Percentiles rank a stretch among this genome's conserved stretches.
These are phyloP conservation scores for Plumapathes pennacea DNA, from an alignment of 92 coral and sea anemone genomes.

Conservation along the genomic window DNA sequence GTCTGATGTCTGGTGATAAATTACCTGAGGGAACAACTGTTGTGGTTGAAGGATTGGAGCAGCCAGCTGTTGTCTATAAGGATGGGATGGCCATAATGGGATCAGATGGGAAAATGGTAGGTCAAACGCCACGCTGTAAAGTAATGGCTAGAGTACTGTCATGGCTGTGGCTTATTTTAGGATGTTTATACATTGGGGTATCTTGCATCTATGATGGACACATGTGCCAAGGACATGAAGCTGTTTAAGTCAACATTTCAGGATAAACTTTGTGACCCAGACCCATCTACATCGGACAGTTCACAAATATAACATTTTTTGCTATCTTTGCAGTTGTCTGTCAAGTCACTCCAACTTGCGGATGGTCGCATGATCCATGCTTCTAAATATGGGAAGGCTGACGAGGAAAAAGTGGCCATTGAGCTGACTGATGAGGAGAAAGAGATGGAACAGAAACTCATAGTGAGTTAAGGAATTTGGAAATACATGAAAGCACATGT, in stretches of 20 bases:
- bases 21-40: constrained; percentile 75
- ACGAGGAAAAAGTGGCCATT: constrained; percentile 75
- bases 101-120: constrained; percentile 86
- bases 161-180: too few relatives aligned
- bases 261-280: too few relatives aligned
- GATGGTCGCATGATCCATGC: constrained; percentile 98
- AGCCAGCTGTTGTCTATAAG: constrained; percentile 83
- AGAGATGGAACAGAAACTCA: constrained; percentile 68
- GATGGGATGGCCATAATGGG: constrained; percentile 95
- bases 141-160: too few relatives aligned
- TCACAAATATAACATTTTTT: background rate
- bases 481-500: background rate
- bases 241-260: too few relatives aligned
- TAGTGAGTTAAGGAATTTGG: constrained; percentile 40
- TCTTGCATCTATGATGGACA: too few relatives aligned
- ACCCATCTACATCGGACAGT: too few relatives aligned
- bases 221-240: too few relatives aligned
- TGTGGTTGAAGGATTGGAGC: constrained; percentile 79
- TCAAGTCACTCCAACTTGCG: constrained; percentile 81
- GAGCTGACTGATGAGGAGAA: constrained; percentile 94
- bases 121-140: too few relatives aligned
- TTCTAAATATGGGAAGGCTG: constrained; percentile 87
- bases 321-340: constrained; percentile 88
- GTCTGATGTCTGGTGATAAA: constrained; percentile 64
- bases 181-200: too few relatives aligned